Conservation (phyloP, 2,113 vertebrate species). For the Nyctibius bracteatus region DNA sequence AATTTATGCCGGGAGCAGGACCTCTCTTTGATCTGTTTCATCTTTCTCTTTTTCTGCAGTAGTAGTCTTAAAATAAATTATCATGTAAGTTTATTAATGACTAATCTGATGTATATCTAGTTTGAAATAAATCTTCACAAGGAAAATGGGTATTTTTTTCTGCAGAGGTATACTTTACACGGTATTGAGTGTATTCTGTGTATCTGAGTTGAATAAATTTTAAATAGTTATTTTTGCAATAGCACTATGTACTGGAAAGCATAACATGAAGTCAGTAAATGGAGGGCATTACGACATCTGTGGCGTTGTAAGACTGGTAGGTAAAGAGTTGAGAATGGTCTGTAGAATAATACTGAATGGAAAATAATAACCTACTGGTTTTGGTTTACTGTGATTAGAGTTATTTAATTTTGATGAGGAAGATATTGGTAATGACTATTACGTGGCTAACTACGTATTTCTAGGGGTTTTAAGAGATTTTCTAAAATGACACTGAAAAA, state of each 20-base stretch:
- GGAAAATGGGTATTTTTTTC: background rate
- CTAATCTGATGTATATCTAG: background rate
- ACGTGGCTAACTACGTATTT: rapidly evolving
- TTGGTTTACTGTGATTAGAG: background rate
- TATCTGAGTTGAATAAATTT: background rate
- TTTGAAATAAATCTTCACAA: background rate
- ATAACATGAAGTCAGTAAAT: background rate
- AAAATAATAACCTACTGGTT: background rate
- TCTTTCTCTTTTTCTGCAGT: background rate
- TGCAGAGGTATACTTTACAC: background rate
- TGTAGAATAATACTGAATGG: background rate
- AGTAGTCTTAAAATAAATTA: background rate
- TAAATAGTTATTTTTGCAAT: background rate
- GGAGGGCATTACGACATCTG: background rate
- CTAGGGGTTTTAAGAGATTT: background rate
- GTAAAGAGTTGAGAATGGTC: background rate
- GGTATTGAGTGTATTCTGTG: background rate
- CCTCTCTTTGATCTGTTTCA: background rate
- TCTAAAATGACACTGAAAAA: background rate
- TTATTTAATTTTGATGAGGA: background rate
- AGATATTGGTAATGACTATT: background rate
- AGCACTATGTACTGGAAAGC: background rate
- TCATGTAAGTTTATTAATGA: background rate
- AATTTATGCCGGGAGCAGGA: background rate
- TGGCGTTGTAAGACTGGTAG: background rate